Evolutionary conservation across 2,888 invertebrate genomes (phyloP).

Genomic region (Drosophila testacea): DNA sequence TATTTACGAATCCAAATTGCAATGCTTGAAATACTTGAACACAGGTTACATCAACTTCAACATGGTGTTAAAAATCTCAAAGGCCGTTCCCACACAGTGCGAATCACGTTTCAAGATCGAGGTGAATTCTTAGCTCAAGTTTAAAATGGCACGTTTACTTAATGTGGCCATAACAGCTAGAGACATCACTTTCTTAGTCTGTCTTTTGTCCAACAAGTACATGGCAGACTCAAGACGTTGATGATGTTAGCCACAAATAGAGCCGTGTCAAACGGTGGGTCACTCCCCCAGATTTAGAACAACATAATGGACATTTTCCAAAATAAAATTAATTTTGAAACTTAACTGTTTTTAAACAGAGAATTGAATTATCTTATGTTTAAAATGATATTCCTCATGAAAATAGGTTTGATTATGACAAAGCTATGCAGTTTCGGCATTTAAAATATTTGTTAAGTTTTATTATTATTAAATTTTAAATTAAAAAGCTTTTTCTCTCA

Average conservation of each 20-base stretch:
- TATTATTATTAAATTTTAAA: no score
- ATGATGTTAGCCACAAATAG: background rate
- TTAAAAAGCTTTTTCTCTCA: no score
- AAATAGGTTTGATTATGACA: no score
- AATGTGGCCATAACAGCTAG: slow-evolving; percentile 2
- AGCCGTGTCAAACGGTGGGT: no score
- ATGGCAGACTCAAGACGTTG: background rate
- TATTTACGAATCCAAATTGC: slow-evolving; percentile 55
- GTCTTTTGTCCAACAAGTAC: slow-evolving; percentile 3
- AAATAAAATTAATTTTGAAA: no score
- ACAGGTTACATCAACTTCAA: slow-evolving; percentile 38
- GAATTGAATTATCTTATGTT: no score
- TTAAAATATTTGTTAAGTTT: no score
- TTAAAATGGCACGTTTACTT: slow-evolving; percentile 63
- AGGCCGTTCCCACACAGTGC: slow-evolving; percentile 41
- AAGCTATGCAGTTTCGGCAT: no score
- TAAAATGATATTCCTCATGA: no score
- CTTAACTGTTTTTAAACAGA: no score
- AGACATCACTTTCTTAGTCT: slow-evolving; percentile 39
- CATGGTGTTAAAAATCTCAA: slow-evolving; percentile 53
- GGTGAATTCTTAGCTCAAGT: slow-evolving; percentile 70
- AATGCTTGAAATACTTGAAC: slow-evolving; percentile 52
- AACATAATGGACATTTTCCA: no score
- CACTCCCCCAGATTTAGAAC: no score
- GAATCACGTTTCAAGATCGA: slow-evolving; percentile 84